Evolutionary conservation across 2,888 invertebrate species (phyloP).

Genomic region (Microchrysa polita): DNA sequence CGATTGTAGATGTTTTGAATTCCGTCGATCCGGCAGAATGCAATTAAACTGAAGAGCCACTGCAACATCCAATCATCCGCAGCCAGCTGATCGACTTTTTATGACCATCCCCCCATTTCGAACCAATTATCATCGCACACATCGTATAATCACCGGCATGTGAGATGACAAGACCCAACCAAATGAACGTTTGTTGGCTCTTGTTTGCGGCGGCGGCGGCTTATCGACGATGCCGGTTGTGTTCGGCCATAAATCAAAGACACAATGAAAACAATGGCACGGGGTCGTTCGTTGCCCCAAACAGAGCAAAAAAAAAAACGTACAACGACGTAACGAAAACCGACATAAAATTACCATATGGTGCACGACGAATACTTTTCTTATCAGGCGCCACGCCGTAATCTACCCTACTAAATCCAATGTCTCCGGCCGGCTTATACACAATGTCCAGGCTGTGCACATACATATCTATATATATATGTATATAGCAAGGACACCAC

Average conservation of each 20-base stretch:
- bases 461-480: too few relatives aligned
- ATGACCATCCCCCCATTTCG: too few relatives aligned
- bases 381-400: slow-evolving; percentile 13
- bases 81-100: too few relatives aligned
- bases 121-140: neutral
- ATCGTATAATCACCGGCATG: slow-evolving; percentile 16
- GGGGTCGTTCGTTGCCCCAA: slow-evolving; percentile 6
- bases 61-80: too few relatives aligned
- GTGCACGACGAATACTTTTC: neutral
- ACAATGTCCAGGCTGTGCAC: too few relatives aligned
- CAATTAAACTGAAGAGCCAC: too few relatives aligned
- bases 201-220: too few relatives aligned
- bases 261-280: slow-evolving; percentile 35
- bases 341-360: slow-evolving; percentile 23
- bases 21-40: too few relatives aligned
- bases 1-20: too few relatives aligned
- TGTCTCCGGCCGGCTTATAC: too few relatives aligned
- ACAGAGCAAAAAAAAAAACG: slow-evolving; percentile 19
- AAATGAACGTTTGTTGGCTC: too few relatives aligned
- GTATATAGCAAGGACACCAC: too few relatives aligned
- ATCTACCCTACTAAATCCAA: neutral
- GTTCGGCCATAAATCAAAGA: slow-evolving; percentile 26
- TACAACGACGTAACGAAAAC: neutral
- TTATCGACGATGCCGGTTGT: slow-evolving; percentile 37
- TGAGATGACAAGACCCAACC: slow-evolving; percentile 30